Evolutionary conservation across 35 echinoderm and acorn worm genomes (phyloP).

Genomic region (Ophiothrix spiculata): DNA sequence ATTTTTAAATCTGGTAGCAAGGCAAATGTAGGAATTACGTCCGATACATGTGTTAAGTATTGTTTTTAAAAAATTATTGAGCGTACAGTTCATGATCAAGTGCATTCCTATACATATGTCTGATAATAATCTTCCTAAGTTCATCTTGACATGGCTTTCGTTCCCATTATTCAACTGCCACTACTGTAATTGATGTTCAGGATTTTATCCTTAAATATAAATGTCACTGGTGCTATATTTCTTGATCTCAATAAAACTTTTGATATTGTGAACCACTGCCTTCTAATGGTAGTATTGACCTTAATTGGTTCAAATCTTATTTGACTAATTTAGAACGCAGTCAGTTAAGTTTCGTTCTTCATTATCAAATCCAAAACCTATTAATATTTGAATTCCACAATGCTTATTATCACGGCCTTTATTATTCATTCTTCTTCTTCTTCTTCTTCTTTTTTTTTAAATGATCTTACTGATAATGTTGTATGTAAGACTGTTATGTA

Average conservation of each 20-base stretch:
- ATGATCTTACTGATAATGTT: conserved; percentile 6
- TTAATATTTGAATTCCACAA: conserved; percentile 26
- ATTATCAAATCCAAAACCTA: background rate
- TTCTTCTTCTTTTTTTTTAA: conserved; percentile 22
- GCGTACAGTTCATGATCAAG: conserved; percentile 24
- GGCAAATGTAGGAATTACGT: background rate
- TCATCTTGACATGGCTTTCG: conserved; percentile 28
- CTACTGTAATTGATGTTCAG: conserved; percentile 24
- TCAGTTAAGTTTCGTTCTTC: background rate
- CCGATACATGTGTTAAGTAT: conserved; percentile 22
- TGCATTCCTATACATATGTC: conserved; percentile 28
- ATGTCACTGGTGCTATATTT: conserved; percentile 26
- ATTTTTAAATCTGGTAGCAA: conserved; percentile 15
- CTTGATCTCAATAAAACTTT: conserved; percentile 35
- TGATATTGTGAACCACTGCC: conserved; percentile 21
- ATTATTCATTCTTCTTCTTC: conserved; percentile 28
- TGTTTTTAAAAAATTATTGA: conserved; percentile 26
- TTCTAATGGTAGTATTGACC: background rate
- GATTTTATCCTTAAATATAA: conserved; percentile 32
- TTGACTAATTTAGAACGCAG: conserved; percentile 10
- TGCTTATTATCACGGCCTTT: conserved; percentile 10
- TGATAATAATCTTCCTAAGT: conserved; percentile 20
- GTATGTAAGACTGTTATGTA: conserved; percentile 19
- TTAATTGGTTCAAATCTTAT: conserved; percentile 29
- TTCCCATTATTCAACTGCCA: background rate